phyloP scores from a whole-genome alignment of 2,113 vertebrate species.

The Atrichornis clamosus region DNA sequence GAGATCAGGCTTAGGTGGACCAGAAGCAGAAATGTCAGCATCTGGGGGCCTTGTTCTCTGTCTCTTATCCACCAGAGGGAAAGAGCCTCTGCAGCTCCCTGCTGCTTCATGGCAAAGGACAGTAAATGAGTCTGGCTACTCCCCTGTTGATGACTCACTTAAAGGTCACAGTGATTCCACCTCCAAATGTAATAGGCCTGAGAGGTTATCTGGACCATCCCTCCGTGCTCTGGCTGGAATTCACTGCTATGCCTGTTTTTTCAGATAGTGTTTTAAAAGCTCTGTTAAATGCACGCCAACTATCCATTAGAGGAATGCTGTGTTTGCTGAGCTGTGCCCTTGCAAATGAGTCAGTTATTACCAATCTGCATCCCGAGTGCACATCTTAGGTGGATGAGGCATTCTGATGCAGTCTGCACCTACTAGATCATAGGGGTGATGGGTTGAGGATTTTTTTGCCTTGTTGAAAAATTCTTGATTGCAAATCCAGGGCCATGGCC shows the following conservation, averaged over 20 bases:
- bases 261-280: constrained; percentile 11
- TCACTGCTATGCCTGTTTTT: background rate
- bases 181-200: background rate
- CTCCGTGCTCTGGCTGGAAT: background rate
- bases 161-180: constrained; percentile 2
- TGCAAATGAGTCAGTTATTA: background rate
- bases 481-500: background rate
- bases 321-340: background rate
- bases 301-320: background rate
- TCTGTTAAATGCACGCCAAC: background rate
- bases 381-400: background rate
- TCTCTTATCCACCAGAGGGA: background rate
- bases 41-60: background rate
- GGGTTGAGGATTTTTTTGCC: background rate
- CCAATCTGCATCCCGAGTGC: background rate
- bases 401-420: background rate
- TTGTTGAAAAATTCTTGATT: background rate
- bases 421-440: background rate
- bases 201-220: constrained; percentile 34
- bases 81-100: background rate
- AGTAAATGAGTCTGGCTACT: background rate
- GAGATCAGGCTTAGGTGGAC: background rate
- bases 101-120: background rate
- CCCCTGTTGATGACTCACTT: background rate
- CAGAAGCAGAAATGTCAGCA: background rate